These are phyloP conservation scores for Teleiodes luculella DNA, from an alignment of 2,888 invertebrate species.

Conservation along the genomic window DNA sequence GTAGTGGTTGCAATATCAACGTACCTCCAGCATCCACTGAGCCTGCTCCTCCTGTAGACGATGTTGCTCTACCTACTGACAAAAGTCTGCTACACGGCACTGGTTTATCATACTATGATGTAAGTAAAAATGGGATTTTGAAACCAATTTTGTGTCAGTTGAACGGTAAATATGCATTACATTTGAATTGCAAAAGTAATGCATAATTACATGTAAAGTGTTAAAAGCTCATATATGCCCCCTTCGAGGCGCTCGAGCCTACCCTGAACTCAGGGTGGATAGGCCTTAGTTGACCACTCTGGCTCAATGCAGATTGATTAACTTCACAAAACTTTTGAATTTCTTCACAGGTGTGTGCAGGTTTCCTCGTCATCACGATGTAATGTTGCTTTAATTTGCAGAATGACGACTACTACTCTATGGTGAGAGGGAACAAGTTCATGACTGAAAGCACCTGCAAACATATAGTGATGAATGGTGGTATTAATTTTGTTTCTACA, in stretches of 20 bases:
- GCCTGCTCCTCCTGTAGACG: conserved; percentile 54
- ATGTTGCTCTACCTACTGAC: conserved; percentile 57
- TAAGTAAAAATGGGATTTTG: conserved; percentile 35
- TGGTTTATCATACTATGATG: conserved; percentile 69
- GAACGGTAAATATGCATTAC: no score
- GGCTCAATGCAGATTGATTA: no score
- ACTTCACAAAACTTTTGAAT: no score
- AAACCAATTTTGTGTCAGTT: no score
- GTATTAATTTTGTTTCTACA: conserved; percentile 57
- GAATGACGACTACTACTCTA: conserved; percentile 73
- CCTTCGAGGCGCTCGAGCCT: no score
- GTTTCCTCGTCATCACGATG: no score
- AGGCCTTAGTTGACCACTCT: no score
- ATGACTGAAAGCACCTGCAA: conserved; percentile 62
- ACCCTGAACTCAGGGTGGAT: no score
- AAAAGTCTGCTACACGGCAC: conserved; percentile 56
- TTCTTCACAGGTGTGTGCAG: no score
- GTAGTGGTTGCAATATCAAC: conserved; percentile 76
- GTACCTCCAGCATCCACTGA: conserved; percentile 60
- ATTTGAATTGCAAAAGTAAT: neutral
- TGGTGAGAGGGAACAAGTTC: conserved; percentile 70
- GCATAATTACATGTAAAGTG: no score
- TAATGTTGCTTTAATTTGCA: conserved; percentile 32
- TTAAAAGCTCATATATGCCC: no score
- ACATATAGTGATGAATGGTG: conserved; percentile 70